Conservation (phyloP, 2,797 vertebrate genomes). For the Sebastes trivittatus region DNA sequence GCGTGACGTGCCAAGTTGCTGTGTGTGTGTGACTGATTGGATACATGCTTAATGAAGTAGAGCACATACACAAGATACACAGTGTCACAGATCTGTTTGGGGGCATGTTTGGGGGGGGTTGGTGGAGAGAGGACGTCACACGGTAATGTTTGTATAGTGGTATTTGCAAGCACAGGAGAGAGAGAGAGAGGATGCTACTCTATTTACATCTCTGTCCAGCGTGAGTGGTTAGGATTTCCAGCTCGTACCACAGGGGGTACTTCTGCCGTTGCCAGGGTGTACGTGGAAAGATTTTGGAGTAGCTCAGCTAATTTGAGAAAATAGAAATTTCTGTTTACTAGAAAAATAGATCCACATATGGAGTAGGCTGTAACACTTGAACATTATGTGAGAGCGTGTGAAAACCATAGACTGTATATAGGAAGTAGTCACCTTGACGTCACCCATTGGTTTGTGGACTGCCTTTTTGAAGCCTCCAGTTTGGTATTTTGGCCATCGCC, state of each 20-base stretch:
- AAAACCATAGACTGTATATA: not conserved
- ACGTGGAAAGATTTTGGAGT: not conserved
- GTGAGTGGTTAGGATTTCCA: not conserved
- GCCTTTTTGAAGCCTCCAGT: too few species aligned
- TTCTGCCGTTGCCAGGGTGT: not conserved
- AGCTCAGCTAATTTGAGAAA: not conserved
- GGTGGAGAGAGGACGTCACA: constrained; percentile 12
- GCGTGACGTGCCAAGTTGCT: constrained; percentile 40
- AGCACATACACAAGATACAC: constrained; percentile 2
- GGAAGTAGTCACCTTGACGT: too few species aligned
- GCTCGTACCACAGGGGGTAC: not conserved
- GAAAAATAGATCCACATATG: not conserved
- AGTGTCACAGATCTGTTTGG: constrained; percentile 44
- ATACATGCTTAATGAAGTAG: constrained; percentile 72
- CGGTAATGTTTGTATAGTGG: constrained; percentile 35
- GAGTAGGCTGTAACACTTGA: not conserved
- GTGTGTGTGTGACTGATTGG: constrained; percentile 71
- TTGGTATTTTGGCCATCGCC: too few species aligned
- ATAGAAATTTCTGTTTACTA: not conserved
- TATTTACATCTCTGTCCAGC: constrained; percentile 6
- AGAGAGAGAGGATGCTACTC: not conserved
- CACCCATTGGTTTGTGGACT: too few species aligned
- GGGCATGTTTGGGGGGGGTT: constrained; percentile 12
- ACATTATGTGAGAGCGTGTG: not conserved
- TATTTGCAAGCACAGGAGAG: constrained; percentile 1